Evolutionary conservation across 2,888 invertebrate species (phyloP), one percentile per base, ranked within the genome.

Genomic region (Druceiella hillmani): DNA sequence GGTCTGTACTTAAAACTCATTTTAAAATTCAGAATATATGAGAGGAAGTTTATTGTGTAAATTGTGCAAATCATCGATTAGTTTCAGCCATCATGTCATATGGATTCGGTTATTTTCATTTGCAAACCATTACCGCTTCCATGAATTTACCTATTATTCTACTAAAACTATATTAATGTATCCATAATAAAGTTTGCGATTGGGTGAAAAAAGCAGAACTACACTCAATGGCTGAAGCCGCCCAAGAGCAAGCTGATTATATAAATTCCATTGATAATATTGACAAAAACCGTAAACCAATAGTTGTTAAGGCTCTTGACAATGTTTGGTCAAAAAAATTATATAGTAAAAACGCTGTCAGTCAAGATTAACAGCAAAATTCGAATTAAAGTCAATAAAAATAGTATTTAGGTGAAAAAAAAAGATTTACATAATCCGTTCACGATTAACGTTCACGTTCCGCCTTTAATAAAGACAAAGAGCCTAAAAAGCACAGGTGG

Each of bases 201-300:
- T 38, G 33, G 38, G 38, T 34, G 34, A 36, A 38, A 17, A 38
- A 22, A 22, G 33, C 41, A 26, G 41, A 35, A 38, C 35, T 36
- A 17, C 22, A 36, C 29, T 29, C 6, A 15, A 36, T 36, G 36
- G 7, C 29, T 29, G 36, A 29, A 9, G 39, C 38, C 3, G 36
- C 12, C 12, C 32, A 39, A 17, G 25, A 17, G 33, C 38, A 41
- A 16, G 38, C 34, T 17, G 35, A 35, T 26, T 33, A 33, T 38
- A 36, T 36, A 38, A 28, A 35, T 16, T 38, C 32, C 26, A 7
- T 28, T 9, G 36, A 33, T 31, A 35, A 28, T 24, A 20, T 36
- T 3, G 15, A 42, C 22, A 29, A 36, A 38, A 20, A 42, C 20
- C 35, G 41, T 20, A 10, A 28, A 5, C 37, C 37, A n/a, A 10